A percentile compares a stretch with the other conserved stretches of the same genome.
phyloP scores from a whole-genome alignment of 2,797 vertebrate genomes.

The Darevskia nairensis region DNA sequence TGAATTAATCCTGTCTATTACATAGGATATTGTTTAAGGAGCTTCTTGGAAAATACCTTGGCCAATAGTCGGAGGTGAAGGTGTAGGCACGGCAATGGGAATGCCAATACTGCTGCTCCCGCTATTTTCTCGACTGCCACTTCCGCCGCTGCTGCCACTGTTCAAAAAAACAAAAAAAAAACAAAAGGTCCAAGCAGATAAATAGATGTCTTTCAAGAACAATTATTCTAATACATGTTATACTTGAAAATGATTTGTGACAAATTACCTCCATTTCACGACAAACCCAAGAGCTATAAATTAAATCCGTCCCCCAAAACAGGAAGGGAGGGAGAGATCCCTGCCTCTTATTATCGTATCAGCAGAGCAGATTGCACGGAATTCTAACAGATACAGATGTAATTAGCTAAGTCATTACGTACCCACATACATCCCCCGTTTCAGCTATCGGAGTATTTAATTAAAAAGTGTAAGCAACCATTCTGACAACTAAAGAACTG shows the following conservation, averaged over 20 bases:
- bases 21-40: background rate
- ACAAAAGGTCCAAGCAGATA: background rate
- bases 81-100: constrained; percentile 97
- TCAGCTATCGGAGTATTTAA: constrained; percentile 50
- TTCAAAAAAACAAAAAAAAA: too few species aligned
- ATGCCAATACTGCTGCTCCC: constrained; percentile 94
- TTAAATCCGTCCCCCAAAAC: background rate
- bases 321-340: background rate
- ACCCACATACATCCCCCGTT: constrained; percentile 22
- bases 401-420: constrained; percentile 55
- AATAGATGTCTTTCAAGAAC: constrained; percentile 10
- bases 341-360: constrained; percentile 29
- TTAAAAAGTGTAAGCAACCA: constrained; percentile 44
- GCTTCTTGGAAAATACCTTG: constrained; percentile 81
- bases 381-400: constrained; percentile 38
- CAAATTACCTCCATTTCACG: constrained; percentile 17
- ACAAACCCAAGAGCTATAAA: constrained; percentile 2
- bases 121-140: constrained; percentile 95
- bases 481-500: constrained; percentile 34
- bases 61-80: constrained; percentile 92
- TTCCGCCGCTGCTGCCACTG: constrained; percentile 96
- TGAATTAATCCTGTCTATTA: background rate
- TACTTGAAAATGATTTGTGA: background rate
- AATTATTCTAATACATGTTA: background rate
- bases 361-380: constrained; percentile 35